Conservation (phyloP, 2,113 vertebrate genomes). For the Bubo blakistoni region DNA sequence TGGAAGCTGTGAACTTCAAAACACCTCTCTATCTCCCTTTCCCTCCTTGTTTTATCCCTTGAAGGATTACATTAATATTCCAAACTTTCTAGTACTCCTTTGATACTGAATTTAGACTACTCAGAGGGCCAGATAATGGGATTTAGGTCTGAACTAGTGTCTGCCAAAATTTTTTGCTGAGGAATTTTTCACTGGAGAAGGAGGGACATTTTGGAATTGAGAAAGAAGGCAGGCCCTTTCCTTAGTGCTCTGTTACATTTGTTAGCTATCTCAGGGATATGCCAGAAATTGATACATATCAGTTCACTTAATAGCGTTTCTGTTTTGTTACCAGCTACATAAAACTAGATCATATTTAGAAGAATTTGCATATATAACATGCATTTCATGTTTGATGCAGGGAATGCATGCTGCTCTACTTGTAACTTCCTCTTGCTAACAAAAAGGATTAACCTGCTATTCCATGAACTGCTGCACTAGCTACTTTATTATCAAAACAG, state of each 20-base stretch:
- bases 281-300: fast-evolving
- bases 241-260: neutral
- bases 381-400: neutral
- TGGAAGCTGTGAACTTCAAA: neutral
- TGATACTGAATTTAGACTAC: neutral
- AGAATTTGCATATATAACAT: neutral
- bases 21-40: neutral
- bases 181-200: neutral
- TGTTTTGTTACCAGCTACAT: neutral
- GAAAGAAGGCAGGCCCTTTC: neutral
- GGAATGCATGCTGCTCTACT: neutral
- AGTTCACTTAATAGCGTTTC: neutral
- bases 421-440: neutral
- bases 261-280: neutral
- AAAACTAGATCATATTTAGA: neutral
- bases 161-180: neutral
- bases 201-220: neutral
- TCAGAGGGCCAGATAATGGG: neutral
- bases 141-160: neutral
- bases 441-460: neutral
- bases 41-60: neutral
- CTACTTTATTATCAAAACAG: neutral
- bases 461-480: no score
- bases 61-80: neutral
- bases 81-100: neutral